Base-by-base conservation (phyloP, 2,113 vertebrate genomes). In the Micronisus gabar region DNA sequence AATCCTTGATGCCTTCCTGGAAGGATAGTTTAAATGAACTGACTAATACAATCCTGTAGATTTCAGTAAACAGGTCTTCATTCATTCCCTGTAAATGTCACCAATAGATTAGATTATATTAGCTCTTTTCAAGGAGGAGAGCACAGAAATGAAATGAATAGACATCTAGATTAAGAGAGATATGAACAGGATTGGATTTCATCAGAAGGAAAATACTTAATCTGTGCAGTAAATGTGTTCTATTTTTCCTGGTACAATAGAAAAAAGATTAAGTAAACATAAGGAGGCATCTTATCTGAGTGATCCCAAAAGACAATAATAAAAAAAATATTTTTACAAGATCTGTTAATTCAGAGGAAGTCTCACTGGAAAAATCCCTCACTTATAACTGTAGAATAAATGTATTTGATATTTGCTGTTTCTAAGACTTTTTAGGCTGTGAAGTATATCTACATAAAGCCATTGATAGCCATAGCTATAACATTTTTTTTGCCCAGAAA, bases 21-120 rank as follows among this genome's bases (percentile, higher is more conserved):
- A 95, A 96, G 72, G 79, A 55, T 32, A 45, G 36, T 85, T 95
- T 93, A 93, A 96, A 86, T 83, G 23, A 95, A 89, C 78, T 85
- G 75, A 45, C 38, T 91, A 88, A 95, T 81, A 63, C 26, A 86
- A 48, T 92, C 53, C 45, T 91, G 45, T 63, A 63, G 25, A 32
- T 96, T 93, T 94, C 47, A 47, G 86, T 94, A 95, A 93, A 88
- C 74, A 91, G 50, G 50, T 95, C 63, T 93, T 90, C 41, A 70
- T 96, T 95, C 86, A 83, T 88, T 95, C 68, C 29, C n/a, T 53
- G 55, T 50, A 74, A 89, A 74, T 91, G 65, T 74, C 89, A 86
- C n/a, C 17, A 26, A 14, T 16, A 80, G 15, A 86, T 94, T 90
- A 56, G 48, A 92, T 88, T 92, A 75, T 47, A 90, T 74, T 88